These are phyloP conservation scores for Elaphurus davidianus DNA, from an alignment of 2,113 vertebrate species.

Conservation along the genomic window DNA sequence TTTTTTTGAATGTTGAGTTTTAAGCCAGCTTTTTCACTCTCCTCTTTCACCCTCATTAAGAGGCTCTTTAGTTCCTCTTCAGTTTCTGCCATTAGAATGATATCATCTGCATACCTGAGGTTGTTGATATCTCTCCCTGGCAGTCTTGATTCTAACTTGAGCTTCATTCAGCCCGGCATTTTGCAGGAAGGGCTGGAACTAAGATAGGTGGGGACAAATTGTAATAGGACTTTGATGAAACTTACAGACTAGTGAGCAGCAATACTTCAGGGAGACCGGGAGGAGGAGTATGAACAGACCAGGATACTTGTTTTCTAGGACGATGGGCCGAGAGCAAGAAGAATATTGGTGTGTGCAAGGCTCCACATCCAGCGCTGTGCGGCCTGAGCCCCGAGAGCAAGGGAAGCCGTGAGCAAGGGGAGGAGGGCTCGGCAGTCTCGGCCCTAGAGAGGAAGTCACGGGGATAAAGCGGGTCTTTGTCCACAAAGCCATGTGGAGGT, in stretches of 20 bases:
- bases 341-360: accelerated
- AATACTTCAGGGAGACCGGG: not conserved
- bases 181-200: not conserved
- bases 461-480: not conserved
- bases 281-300: not conserved
- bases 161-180: not conserved
- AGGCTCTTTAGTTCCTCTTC: not conserved
- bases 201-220: not conserved
- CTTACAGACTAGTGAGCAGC: not conserved
- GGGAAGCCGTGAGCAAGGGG: not conserved
- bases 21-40: not conserved
- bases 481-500: not conserved
- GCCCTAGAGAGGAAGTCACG: not conserved
- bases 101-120: not conserved
- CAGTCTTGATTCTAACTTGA: not conserved
- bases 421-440: accelerated
- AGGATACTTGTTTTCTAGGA: not conserved
- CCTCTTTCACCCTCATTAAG: not conserved
- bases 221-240: accelerated
- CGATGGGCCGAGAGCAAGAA: not conserved
- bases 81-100: not conserved
- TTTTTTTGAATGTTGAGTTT: not conserved
- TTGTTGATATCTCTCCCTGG: not conserved
- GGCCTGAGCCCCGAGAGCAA: not conserved
- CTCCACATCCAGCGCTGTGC: accelerated